Conservation (phyloP, 2,888 invertebrate genomes). For the Idaea straminata region DNA sequence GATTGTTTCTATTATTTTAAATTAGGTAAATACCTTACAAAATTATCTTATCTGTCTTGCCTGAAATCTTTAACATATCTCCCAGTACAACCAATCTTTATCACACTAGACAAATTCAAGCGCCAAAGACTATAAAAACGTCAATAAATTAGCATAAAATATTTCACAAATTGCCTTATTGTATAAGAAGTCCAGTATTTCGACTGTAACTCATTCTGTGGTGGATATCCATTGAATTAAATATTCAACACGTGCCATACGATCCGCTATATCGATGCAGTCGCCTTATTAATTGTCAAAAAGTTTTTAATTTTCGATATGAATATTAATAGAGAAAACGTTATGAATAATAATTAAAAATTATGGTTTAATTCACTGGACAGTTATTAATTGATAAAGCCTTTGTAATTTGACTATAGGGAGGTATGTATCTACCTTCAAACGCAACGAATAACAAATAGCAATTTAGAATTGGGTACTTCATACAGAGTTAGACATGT, state of each 20-base stretch:
- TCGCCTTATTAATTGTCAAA: constrained; percentile 26
- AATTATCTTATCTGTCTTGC: too few species aligned
- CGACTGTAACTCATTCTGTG: constrained; percentile 32
- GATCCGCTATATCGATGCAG: constrained; percentile 16
- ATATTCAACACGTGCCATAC: constrained; percentile 26
- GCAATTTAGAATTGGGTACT: too few species aligned
- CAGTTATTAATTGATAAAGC: background rate
- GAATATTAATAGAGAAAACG: constrained; percentile 24
- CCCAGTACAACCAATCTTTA: background rate
- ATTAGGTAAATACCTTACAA: too few species aligned
- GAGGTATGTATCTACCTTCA: background rate
- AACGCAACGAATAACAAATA: too few species aligned
- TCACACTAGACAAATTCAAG: constrained; percentile 18
- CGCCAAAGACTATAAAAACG: constrained; percentile 43
- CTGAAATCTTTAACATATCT: background rate
- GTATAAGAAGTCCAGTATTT: constrained; percentile 41
- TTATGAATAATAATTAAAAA: background rate
- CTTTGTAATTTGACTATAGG: background rate
- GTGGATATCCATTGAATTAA: constrained; percentile 28
- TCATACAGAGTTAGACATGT: too few species aligned
- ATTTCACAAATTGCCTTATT: constrained; percentile 51
- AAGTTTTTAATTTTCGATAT: constrained; percentile 26
- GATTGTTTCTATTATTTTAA: too few species aligned
- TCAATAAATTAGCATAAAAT: constrained; percentile 58
- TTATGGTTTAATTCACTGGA: background rate